A percentile compares a stretch with the other conserved stretches of the same genome.
These are phyloP conservation scores for Tachysurus fulvidraco DNA, from an alignment of 2,113 vertebrate species.

Conservation along the genomic window DNA sequence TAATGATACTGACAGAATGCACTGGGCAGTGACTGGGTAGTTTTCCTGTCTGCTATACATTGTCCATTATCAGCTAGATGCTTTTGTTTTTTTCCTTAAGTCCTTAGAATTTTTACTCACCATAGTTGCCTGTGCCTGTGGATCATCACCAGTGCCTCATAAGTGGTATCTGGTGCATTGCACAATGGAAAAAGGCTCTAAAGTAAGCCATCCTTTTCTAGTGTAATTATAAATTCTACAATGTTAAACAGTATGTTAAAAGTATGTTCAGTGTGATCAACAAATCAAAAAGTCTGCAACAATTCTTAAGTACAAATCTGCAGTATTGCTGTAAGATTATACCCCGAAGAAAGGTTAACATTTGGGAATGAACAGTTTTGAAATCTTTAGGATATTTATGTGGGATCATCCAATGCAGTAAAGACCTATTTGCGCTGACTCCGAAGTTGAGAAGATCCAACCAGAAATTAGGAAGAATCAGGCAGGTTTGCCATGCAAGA, in stretches of 20 bases:
- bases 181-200: not conserved
- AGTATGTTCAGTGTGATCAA: not conserved
- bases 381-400: not conserved
- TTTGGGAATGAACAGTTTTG: not conserved
- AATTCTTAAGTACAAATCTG: not conserved
- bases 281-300: not conserved
- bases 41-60: not conserved
- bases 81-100: no score
- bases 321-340: not conserved
- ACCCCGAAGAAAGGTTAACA: not conserved
- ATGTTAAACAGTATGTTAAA: not conserved
- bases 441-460: not conserved
- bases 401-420: not conserved
- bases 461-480: not conserved
- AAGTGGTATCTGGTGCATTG: not conserved
- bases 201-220: not conserved
- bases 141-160: not conserved
- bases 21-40: not conserved
- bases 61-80: not conserved
- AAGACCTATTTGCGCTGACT: not conserved
- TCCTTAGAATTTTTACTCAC: not conserved
- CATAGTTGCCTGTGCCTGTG: not conserved
- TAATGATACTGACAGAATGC: not conserved
- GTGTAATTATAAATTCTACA: not conserved
- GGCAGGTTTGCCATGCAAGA: not conserved